Conservation (phyloP, 2,888 invertebrate genomes). For the Nymphalis c-album region DNA sequence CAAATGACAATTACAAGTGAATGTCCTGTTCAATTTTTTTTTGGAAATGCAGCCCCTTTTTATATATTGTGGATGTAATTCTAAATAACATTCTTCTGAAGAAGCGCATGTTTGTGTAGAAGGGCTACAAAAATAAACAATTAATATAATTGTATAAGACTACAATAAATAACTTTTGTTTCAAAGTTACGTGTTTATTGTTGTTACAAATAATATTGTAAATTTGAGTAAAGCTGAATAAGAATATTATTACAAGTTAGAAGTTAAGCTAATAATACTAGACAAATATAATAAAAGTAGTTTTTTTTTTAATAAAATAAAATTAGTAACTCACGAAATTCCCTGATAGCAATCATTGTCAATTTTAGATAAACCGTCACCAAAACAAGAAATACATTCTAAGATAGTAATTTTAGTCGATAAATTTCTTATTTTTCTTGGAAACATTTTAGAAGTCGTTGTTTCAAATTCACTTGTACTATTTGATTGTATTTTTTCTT, state of each 20-base stretch:
- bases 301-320: background rate
- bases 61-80: constrained; percentile 60
- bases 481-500: constrained; percentile 39
- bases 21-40: constrained; percentile 56
- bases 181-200: too few relatives aligned
- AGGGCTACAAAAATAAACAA: background rate
- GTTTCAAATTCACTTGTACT: background rate
- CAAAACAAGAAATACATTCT: constrained; percentile 52
- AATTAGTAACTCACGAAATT: constrained; percentile 45
- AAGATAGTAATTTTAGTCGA: constrained; percentile 31
- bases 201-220: too few relatives aligned
- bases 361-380: constrained; percentile 39
- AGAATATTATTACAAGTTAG: too few relatives aligned
- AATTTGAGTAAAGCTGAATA: too few relatives aligned
- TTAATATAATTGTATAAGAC: background rate
- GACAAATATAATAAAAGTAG: background rate
- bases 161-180: too few relatives aligned
- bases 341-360: constrained; percentile 54
- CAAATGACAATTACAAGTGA: constrained; percentile 66
- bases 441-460: constrained; percentile 17
- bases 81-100: constrained; percentile 56
- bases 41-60: constrained; percentile 60
- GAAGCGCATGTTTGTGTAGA: constrained; percentile 46
- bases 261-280: too few relatives aligned
- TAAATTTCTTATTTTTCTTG: constrained; percentile 23